Evolutionary conservation across 2,797 vertebrate species (phyloP), one percentile per base, ranked within the genome.

Genomic region (Spinibarbus caldwelli): DNA sequence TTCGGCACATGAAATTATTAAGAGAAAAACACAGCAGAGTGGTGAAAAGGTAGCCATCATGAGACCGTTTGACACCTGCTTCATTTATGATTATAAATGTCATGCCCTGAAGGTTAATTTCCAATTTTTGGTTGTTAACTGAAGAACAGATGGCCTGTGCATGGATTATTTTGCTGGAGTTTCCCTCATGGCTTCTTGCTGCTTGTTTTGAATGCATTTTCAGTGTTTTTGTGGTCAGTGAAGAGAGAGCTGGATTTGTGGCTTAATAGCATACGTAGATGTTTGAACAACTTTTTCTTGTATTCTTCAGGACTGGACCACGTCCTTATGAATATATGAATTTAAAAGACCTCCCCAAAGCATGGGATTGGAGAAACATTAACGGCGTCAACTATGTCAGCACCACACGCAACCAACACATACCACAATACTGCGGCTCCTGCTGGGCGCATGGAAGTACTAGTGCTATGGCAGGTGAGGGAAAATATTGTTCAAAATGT

Each of bases 401-500:
- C 89, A 93, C 96, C 4, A 99, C 97, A 1, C 95, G 98, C 52
- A 99, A 99, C 94, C 98, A 99, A 93, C 98, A 99, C 94, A 99
- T 99, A 81, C 98, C 98, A 0, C 98, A 97, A 93, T 99, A 99
- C 94, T 99, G 98, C 10, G 98, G 98, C 4, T 99, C 97, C 75
- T 99, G 98, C 92, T 99, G 98, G 98, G 98, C 98, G 0, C 97
- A 98, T 0, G 97, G 97, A 83, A 98, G 96, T 94, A 99, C 98
- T 89, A 99, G 97, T 0, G 97, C 98, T 1, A 86, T 99, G 89
- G 98, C 98, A 92, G 98, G 98, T 99, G 29, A 85, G 34, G 23
- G 10, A 26, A 26, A 49, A 6, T 54, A 4, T 14, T 4, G 7
- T n/a, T 68, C 2, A 26, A 41, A 64, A 59, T 21, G 7, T 26